Base-by-base conservation (phyloP, 2,888 invertebrate species). In the Ormia ochracea region DNA sequence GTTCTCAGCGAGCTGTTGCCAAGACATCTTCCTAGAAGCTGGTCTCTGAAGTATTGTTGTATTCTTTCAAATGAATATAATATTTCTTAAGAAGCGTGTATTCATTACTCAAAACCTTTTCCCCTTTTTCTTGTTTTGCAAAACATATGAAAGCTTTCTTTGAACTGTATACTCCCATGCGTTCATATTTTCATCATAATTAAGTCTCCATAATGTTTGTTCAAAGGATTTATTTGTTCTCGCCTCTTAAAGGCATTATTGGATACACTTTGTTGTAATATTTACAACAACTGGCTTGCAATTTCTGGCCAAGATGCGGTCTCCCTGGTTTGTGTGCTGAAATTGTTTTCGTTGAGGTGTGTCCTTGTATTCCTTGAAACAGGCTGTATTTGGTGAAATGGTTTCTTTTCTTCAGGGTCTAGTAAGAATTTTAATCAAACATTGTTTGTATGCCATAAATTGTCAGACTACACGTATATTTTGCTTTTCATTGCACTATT, bases 381-480 rank as follows among this genome's bases (percentile, higher is more conserved):
- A n/a, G 12, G 10, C 1, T 36, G 23, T 36, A 4, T 23, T 7
- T 19, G 56, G 26, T 38, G 41, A 48, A 66, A 72, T 70, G 61
- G 75, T 75, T 75, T 63, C 41, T 48, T 74, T 56, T 48, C 36
- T 33, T 26, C 41, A 21, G 26, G 66, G 72, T 38, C 69, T 78
- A 52, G 74, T 59, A 80, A 72, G 68, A 76, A 80, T 80, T 76
- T 73, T 80, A 80, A 80, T 76, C 63, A 80, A 80, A 80, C 48
- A 76, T 80, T 80, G 63, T 72, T 80, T 9, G 23, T 41, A 48
- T 38, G 31, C 66, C 19, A 52, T 61, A 75, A 79, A 72, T 72
- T 72, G 52, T 33, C 65, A 63, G 58, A 45, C 70, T 63, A 45
- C 63, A 76, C 21, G 38, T 59, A 48, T 33, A 65, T 23, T 41